Percentiles rank a stretch among this genome's conserved stretches.
phyloP scores from a whole-genome alignment of 2,113 vertebrate genomes.

The Steatornis caripensis region DNA sequence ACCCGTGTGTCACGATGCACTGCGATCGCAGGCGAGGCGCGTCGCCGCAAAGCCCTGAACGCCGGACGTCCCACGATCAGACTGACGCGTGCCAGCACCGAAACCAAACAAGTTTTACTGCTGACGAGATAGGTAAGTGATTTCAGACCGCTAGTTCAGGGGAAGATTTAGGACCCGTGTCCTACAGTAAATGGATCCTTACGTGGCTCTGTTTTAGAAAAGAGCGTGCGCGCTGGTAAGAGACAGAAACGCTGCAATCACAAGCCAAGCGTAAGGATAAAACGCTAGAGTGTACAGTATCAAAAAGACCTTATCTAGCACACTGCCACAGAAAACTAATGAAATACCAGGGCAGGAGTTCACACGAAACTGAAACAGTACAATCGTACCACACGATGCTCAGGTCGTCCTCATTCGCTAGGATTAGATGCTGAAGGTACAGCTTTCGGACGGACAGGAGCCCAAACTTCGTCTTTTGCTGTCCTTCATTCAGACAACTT shows the following conservation, averaged over 20 bases:
- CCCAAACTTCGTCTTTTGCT: not conserved
- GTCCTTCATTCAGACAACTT: not conserved
- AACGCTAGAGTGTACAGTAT: accelerated
- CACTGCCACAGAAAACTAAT: accelerated
- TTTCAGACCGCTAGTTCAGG: not conserved
- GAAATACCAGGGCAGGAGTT: not conserved
- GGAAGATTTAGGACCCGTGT: not conserved
- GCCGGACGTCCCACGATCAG: not conserved
- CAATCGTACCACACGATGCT: no score
- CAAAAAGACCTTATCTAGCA: not conserved
- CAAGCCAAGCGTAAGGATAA: accelerated
- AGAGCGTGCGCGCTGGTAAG: accelerated
- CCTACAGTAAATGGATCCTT: not conserved
- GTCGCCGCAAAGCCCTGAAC: not conserved
- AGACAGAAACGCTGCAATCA: not conserved
- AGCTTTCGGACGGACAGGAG: accelerated
- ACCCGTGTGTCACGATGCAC: accelerated
- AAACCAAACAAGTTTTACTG: not conserved
- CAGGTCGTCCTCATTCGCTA: not conserved
- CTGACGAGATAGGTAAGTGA: not conserved
- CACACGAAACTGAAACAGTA: accelerated
- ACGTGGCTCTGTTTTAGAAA: not conserved
- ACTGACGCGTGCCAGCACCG: accelerated
- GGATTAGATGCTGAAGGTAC: accelerated
- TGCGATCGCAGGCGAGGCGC: accelerated